A percentile compares a stretch with the other conserved stretches of the same genome.
These are phyloP conservation scores for Pocillopora damicornis DNA, from an alignment of 64 coral and sea anemone genomes.

Conservation along the genomic window DNA sequence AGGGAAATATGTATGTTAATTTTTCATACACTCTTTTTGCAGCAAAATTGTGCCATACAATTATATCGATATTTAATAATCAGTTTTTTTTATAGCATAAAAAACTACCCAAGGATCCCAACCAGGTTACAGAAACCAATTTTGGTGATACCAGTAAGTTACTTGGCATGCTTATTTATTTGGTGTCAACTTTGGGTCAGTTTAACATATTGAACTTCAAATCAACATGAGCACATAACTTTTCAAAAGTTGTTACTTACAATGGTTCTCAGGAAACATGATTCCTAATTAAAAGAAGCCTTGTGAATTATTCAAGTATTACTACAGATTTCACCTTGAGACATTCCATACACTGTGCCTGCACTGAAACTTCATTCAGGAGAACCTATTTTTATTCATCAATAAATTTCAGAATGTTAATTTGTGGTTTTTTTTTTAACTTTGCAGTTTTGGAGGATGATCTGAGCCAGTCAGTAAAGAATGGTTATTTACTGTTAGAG, in stretches of 20 bases:
- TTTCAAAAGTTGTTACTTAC: too few species aligned
- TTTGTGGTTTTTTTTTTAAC: not conserved
- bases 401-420: too few species aligned
- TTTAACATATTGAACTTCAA: not conserved
- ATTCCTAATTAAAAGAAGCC: too few species aligned
- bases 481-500: slow-evolving; percentile 83
- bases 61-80: not conserved
- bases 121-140: slow-evolving; percentile 28
- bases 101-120: slow-evolving; percentile 90
- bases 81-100: slow-evolving; percentile 66
- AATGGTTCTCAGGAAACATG: too few species aligned
- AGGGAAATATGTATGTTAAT: too few species aligned
- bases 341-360: too few species aligned
- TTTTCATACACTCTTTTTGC: not conserved
- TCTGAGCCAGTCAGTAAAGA: slow-evolving; percentile 85
- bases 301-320: too few species aligned
- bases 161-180: not conserved
- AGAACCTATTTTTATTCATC: too few species aligned
- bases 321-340: too few species aligned
- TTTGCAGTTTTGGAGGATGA: slow-evolving; percentile 82
- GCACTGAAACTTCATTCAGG: too few species aligned
- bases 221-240: too few species aligned
- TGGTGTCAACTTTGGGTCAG: not conserved
- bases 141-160: slow-evolving; percentile 78
- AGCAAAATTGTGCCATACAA: not conserved